A percentile compares a stretch with the other conserved stretches of the same genome.
Evolutionary conservation across 2,888 invertebrate genomes (phyloP).

Genomic region (Drosophila sordidapex): DNA sequence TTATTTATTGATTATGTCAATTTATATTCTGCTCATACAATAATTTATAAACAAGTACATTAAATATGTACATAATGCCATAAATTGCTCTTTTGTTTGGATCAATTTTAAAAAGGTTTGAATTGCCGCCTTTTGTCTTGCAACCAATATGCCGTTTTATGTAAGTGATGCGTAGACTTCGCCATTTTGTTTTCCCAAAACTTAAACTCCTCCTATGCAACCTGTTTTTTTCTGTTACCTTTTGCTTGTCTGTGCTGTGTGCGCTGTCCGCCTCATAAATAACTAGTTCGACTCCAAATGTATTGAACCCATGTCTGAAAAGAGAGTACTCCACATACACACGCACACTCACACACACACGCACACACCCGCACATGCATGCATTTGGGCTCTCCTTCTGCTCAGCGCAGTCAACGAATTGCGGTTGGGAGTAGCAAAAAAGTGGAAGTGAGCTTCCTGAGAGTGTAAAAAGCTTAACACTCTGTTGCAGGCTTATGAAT

Average conservation of each 20-base stretch:
- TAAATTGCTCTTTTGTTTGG: neutral
- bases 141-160: conserved; percentile 2
- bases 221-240: conserved; percentile 34
- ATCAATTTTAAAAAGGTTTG: neutral
- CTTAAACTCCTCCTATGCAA: conserved; percentile 53
- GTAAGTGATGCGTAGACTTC: conserved; percentile 1
- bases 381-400: neutral
- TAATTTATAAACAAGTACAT: neutral
- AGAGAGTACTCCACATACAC: conserved; percentile 21
- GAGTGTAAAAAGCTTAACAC: neutral
- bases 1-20: neutral
- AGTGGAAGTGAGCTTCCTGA: neutral
- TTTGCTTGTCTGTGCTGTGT: neutral
- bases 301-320: conserved; percentile 33
- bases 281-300: conserved; percentile 29
- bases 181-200: conserved; percentile 43
- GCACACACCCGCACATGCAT: neutral
- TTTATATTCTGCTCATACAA: neutral
- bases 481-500: neutral
- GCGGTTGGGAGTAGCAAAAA: neutral
- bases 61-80: neutral
- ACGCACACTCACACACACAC: neutral
- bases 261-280: conserved; percentile 13
- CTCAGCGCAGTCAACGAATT: neutral
- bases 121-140: neutral